phyloP scores from a whole-genome alignment of 2,888 invertebrate species.

The Lagria hirta region DNA sequence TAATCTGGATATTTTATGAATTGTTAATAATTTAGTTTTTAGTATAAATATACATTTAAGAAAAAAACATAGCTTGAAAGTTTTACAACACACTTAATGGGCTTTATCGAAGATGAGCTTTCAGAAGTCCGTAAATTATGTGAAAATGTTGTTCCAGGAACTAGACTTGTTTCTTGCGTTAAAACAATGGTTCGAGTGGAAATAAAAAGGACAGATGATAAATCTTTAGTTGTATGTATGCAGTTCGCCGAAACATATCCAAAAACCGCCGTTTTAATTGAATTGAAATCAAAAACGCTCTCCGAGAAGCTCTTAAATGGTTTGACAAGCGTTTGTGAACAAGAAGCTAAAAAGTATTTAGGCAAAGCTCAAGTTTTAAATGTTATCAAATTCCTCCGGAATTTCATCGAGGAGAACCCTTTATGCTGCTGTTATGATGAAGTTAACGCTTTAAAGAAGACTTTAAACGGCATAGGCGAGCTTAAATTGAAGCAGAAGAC shows the following conservation, averaged over 20 bases:
- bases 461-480: conserved; percentile 57
- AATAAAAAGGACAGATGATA: conserved; percentile 65
- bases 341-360: conserved; percentile 59
- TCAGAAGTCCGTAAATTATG: conserved; percentile 64
- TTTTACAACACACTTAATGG: no score
- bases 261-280: conserved; percentile 59
- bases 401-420: conserved; percentile 69
- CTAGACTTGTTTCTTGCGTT: conserved; percentile 67
- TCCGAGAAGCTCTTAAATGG: conserved; percentile 64
- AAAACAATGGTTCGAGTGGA: conserved; percentile 66
- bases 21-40: no score
- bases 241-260: conserved; percentile 70
- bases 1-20: no score
- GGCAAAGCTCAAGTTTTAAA: conserved; percentile 64
- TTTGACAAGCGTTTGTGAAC: conserved; percentile 63
- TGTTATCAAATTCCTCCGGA: conserved; percentile 62
- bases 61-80: no score
- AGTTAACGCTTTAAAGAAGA: conserved; percentile 62
- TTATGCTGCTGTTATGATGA: conserved; percentile 73
- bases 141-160: conserved; percentile 62
- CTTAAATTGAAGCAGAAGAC: conserved; percentile 67
- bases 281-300: conserved; percentile 70
- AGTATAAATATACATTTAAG: no score
- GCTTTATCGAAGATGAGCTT: conserved; percentile 67
- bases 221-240: conserved; percentile 64